Evolutionary conservation across 2,113 vertebrate genomes (phyloP).

Genomic region (Mungos mungo): DNA sequence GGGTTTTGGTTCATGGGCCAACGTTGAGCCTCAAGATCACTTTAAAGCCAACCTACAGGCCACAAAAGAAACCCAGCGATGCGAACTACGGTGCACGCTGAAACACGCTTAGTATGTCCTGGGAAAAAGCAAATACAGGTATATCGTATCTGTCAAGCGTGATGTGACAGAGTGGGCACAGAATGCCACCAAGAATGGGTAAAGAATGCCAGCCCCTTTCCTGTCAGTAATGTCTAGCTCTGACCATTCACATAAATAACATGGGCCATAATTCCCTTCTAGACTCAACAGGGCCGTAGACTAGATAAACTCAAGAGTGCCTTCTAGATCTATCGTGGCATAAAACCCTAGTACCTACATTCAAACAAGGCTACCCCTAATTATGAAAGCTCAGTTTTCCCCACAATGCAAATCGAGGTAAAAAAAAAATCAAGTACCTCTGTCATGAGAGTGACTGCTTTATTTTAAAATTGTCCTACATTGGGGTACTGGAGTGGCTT

Average conservation of each 20-base stretch:
- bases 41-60: conserved; percentile 25
- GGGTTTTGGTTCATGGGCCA: not conserved
- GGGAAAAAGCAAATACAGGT: not conserved
- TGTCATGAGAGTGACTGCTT: not conserved
- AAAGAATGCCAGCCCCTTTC: not conserved
- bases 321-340: not conserved
- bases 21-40: conserved; percentile 21
- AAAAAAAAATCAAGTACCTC: not conserved
- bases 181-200: not conserved
- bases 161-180: not conserved
- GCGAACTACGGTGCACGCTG: not conserved
- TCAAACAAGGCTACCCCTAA: not conserved
- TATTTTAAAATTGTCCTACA: not conserved
- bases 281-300: not conserved
- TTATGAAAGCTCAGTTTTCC: conserved; percentile 30
- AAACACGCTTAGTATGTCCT: not conserved
- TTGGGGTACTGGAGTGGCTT: too few relatives aligned
- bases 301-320: not conserved
- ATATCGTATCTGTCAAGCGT: not conserved
- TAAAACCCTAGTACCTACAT: conserved; percentile 2
- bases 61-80: not conserved
- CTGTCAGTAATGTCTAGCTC: not conserved
- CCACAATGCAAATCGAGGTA: not conserved
- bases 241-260: not conserved
- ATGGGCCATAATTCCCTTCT: not conserved